Conservation (phyloP, 2,888 invertebrate species). For the Odontocolon sp. region DNA sequence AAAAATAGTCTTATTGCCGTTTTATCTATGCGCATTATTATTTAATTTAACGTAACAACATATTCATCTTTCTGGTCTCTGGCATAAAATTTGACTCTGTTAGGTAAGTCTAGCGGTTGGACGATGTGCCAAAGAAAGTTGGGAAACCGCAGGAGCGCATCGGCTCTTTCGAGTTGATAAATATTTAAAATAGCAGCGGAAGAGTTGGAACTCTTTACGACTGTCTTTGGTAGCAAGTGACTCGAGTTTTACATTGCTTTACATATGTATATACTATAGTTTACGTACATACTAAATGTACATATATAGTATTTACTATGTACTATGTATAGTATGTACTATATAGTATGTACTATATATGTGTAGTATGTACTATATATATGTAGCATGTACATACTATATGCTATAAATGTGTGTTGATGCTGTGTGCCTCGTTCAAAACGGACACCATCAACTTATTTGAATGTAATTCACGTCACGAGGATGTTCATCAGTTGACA, state of each 20-base stretch:
- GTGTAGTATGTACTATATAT: background rate
- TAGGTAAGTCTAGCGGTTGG: too few relatives aligned
- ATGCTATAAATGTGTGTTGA: conserved; percentile 47
- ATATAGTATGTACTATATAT: background rate
- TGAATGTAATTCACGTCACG: conserved; percentile 72
- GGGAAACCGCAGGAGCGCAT: conserved; percentile 44
- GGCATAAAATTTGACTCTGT: too few relatives aligned
- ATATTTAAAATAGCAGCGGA: conserved; percentile 66
- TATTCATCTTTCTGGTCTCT: too few relatives aligned
- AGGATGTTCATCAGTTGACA: conserved; percentile 63
- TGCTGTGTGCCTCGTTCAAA: conserved; percentile 35
- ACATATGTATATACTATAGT: background rate
- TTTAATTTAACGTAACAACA: too few relatives aligned
- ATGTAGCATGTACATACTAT: too few relatives aligned
- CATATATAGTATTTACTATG: background rate
- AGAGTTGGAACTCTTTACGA: conserved; percentile 38
- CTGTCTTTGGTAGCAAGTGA: conserved; percentile 20
- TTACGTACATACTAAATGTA: background rate
- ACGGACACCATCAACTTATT: conserved; percentile 56
- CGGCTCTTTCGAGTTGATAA: conserved; percentile 66
- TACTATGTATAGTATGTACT: background rate
- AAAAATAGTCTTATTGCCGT: too few relatives aligned
- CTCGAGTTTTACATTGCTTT: background rate
- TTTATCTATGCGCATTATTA: too few relatives aligned
- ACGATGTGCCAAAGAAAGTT: conserved; percentile 57